Percentiles rank a stretch among this genome's conserved stretches.
Conservation (phyloP, 1,140 invertebrate genomes). For the Zaprionus kolodkinae region DNA sequence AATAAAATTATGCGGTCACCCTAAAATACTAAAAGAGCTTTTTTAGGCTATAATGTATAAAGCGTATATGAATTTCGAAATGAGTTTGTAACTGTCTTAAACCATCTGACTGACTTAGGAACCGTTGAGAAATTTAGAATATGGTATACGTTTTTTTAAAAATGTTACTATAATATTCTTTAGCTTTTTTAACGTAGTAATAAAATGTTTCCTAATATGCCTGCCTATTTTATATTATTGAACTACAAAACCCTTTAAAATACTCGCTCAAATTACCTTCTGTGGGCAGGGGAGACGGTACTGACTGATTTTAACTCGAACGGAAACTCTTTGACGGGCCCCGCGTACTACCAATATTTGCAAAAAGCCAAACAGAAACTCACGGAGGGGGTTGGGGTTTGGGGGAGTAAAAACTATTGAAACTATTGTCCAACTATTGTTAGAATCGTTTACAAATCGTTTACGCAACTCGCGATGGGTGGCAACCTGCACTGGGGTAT, state of each 20-base stretch:
- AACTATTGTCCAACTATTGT: conserved; percentile 79
- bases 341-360: conserved; percentile 10
- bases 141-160: no score
- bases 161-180: no score
- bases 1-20: neutral
- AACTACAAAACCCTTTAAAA: neutral
- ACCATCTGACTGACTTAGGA: no score
- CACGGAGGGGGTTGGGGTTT: neutral
- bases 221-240: no score
- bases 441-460: conserved; percentile 70
- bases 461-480: conserved; percentile 55
- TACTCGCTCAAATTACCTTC: neutral
- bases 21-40: no score
- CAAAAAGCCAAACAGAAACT: conserved; percentile 1
- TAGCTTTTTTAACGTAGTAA: no score
- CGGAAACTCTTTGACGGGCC: conserved; percentile 70
- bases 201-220: no score
- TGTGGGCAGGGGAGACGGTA: neutral
- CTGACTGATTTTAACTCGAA: conserved; percentile 61
- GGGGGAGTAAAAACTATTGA: conserved; percentile 1
- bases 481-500: neutral
- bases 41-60: no score
- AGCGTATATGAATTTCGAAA: no score
- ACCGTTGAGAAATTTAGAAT: no score
- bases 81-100: no score